Evolutionary conservation across 2,113 vertebrate genomes (phyloP), one percentile per base, ranked within the genome.

Genomic region (Rhynchopsitta pachyrhyncha): DNA sequence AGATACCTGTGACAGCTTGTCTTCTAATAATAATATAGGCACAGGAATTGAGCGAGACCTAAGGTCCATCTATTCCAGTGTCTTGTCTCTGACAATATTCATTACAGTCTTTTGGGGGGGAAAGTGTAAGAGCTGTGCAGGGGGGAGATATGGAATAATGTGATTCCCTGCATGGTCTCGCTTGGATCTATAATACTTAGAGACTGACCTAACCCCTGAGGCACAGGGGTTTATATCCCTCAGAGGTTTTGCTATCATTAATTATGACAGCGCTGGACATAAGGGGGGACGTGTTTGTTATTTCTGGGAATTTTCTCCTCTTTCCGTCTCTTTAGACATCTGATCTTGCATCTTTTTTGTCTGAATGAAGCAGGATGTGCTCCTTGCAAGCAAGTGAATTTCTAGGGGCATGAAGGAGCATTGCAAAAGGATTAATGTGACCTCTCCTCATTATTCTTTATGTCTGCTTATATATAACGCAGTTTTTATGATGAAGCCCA

Each of bases 11-110:
- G 86, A 74, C 92, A 96, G 90, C 88, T 88, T 80, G 42, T 84
- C 80, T 86, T 86, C 85, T 86, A 42, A 42, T 86, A 90, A 86
- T 75, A 92, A 31, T 60, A 44, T 5, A 84, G 69, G 55, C 69
- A 52, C 50, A 84, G 76, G 64, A 88, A 64, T 7, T 17, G 33
- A 81, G 52, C 41, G 79, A 94, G 92, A 94, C 92, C 80, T 68
- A 11, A 78, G 88, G 69, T 90, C 82, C 52, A 19, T 93, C 64
- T 92, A 12, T 88, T 94, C 82, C 95, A 68, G 76, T 64, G 55
- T 69, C 92, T 86, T 88, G 82, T 94, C 93, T 82, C 90, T 86
- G 86, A 84, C 83, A 95, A 95, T 94, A 93, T 95, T 88, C 76
- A 95, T 96, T 96, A 96, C 29, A 35, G 76, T 86, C 74, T 63